A percentile compares a stretch with the other conserved stretches of the same genome.
phyloP scores from a whole-genome alignment of 2,888 invertebrate genomes.

The Lutraria lutraria region DNA sequence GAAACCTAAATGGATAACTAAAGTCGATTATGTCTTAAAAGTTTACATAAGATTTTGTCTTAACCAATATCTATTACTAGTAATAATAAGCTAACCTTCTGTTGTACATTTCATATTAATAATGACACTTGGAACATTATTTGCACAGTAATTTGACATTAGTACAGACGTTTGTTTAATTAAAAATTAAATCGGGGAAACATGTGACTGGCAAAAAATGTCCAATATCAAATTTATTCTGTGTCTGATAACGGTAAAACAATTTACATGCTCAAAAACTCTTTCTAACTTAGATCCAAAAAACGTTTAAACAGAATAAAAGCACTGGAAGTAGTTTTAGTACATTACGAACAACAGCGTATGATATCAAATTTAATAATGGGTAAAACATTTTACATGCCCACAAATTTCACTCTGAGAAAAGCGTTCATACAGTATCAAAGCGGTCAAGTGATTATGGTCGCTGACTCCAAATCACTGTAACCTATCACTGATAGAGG shows the following conservation, averaged over 20 bases:
- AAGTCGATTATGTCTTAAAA: no score
- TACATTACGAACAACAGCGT: not conserved
- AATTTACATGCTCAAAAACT: not conserved
- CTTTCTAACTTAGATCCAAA: not conserved
- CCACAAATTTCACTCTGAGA: no score
- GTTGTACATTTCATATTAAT: not conserved
- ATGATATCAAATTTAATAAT: no score
- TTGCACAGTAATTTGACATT: not conserved
- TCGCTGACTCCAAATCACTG: no score
- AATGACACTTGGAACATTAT: not conserved
- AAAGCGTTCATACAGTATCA: no score
- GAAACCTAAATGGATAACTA: no score
- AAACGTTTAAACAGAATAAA: not conserved
- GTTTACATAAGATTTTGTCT: no score
- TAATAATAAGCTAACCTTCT: not conserved
- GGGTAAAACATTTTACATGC: no score
- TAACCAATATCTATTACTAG: no score
- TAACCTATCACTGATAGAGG: no score
- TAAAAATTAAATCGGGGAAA: not conserved
- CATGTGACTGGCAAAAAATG: not conserved
- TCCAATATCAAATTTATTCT: not conserved
- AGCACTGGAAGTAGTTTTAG: not conserved
- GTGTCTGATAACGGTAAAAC: not conserved
- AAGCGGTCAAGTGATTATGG: no score
- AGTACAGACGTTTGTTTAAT: not conserved